Percentiles rank a stretch among this genome's conserved stretches.
These are phyloP conservation scores for Muschampia plurimacula DNA, from an alignment of 2,888 invertebrate species.

Conservation along the genomic window DNA sequence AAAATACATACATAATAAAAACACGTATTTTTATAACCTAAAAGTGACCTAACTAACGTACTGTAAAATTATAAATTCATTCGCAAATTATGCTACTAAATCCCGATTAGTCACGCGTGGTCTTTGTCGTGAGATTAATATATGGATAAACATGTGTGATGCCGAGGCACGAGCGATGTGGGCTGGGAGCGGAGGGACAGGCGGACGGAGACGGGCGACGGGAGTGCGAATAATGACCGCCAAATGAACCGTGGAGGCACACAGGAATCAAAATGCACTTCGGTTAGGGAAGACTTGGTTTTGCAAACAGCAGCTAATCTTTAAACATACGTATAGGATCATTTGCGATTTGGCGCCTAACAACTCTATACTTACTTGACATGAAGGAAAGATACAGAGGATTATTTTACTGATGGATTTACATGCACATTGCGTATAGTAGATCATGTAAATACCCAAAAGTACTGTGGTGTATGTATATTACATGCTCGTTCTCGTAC, in stretches of 20 bases:
- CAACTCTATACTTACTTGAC: not conserved
- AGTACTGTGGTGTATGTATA: too few relatives aligned
- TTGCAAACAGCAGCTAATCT: not conserved
- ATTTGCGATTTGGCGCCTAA: not conserved
- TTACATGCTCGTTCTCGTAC: too few relatives aligned
- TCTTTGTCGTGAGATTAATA: slow-evolving; percentile 25
- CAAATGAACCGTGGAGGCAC: slow-evolving; percentile 67
- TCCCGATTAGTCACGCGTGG: slow-evolving; percentile 16
- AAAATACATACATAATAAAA: not conserved
- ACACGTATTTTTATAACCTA: not conserved
- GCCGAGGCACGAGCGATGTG: slow-evolving; percentile 44
- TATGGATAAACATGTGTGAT: slow-evolving; percentile 42
- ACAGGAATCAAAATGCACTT: slow-evolving; percentile 58
- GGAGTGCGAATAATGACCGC: slow-evolving; percentile 70
- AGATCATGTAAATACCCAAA: too few relatives aligned
- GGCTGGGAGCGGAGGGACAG: slow-evolving; percentile 45
- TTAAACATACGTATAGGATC: not conserved
- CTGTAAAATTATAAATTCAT: not conserved
- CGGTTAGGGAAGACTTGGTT: slow-evolving; percentile 41
- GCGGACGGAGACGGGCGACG: slow-evolving; percentile 49
- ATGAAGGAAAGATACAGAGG: not conserved
- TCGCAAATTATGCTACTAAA: not conserved
- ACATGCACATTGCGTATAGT: not conserved
- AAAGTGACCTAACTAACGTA: not conserved
- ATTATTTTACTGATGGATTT: not conserved